These are phyloP conservation scores for Bellardia pandia DNA, from an alignment of 2,888 invertebrate species.

Conservation along the genomic window DNA sequence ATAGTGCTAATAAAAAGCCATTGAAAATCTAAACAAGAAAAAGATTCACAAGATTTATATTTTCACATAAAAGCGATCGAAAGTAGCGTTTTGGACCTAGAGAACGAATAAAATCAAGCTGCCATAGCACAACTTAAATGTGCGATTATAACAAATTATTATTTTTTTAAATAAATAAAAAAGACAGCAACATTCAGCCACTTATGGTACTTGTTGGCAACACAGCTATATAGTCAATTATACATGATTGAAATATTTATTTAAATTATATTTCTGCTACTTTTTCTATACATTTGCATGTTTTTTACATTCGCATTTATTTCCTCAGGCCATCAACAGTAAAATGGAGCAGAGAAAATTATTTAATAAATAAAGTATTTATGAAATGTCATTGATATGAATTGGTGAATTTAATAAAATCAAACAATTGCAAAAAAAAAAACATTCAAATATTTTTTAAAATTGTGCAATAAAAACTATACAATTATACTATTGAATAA, in stretches of 20 bases:
- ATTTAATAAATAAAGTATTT: not conserved
- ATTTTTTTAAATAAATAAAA: not conserved
- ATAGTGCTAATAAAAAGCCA: too few species aligned
- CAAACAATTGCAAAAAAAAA: conserved; percentile 8
- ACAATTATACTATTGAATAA: not conserved
- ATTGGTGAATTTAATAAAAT: not conserved
- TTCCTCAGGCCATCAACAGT: not conserved
- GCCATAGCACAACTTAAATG: too few species aligned
- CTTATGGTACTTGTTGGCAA: not conserved
- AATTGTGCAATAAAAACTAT: not conserved
- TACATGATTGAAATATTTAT: conserved; percentile 10
- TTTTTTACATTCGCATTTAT: not conserved
- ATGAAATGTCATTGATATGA: conserved; percentile 17
- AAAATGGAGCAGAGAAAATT: not conserved
- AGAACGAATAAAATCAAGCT: too few species aligned
- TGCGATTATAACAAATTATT: not conserved
- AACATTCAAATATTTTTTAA: not conserved
- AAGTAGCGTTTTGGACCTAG: too few species aligned
- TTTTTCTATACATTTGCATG: not conserved
- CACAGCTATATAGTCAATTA: conserved; percentile 15
- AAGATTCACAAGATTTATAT: too few species aligned
- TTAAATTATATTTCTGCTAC: not conserved
- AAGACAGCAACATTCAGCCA: not conserved
- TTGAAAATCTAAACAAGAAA: too few species aligned
- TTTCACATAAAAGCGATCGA: too few species aligned